A percentile compares a stretch with the other conserved stretches of the same genome.
Conservation (phyloP, 1,140 invertebrate genomes). For the Saxidomus purpurata region DNA sequence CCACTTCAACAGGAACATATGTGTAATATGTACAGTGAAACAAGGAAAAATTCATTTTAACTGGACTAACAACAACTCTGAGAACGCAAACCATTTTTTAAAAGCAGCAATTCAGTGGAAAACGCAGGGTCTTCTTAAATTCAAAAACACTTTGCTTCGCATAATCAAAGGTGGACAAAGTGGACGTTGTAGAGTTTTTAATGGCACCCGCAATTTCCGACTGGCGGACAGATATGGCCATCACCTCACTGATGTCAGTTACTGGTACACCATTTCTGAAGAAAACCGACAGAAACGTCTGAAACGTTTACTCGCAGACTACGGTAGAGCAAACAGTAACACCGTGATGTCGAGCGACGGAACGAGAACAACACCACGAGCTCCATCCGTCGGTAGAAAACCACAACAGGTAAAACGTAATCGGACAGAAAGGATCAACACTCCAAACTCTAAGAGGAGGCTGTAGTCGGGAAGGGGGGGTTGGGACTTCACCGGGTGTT, state of each 20-base stretch:
- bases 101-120: conserved; percentile 47
- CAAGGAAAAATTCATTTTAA: background rate
- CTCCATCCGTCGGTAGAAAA: conserved; percentile 26
- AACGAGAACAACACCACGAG: background rate
- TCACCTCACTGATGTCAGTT: background rate
- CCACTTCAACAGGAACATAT: background rate
- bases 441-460: too few relatives aligned
- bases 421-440: background rate
- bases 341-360: background rate
- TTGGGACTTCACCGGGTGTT: background rate
- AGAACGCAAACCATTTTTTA: conserved; percentile 54
- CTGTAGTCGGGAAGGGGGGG: too few relatives aligned
- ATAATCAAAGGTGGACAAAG: conserved; percentile 38
- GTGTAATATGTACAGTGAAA: background rate
- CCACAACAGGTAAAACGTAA: conserved; percentile 12
- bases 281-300: background rate
- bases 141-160: conserved; percentile 26
- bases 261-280: conserved; percentile 1
- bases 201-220: conserved; percentile 44
- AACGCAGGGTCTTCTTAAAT: conserved; percentile 17
- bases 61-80: conserved; percentile 58
- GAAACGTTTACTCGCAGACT: background rate
- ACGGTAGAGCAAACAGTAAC: background rate
- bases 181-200: conserved; percentile 23
- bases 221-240: background rate